Evolutionary conservation across 2,888 invertebrate species (phyloP).

Genomic region (Rotaria macrura): DNA sequence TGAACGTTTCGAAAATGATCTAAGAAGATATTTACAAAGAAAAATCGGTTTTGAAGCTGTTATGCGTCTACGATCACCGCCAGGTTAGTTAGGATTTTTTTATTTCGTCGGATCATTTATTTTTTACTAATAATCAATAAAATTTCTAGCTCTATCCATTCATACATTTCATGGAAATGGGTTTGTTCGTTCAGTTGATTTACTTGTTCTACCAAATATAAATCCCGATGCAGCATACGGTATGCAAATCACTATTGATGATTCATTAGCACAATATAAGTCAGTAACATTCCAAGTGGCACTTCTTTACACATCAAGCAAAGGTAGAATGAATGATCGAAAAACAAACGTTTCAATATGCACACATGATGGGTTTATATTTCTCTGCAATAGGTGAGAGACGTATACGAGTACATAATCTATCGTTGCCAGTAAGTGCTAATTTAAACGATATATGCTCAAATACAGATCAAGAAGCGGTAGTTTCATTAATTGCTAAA

Average conservation of each 20-base stretch:
- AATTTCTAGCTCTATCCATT: slow-evolving; percentile 61
- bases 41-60: slow-evolving; percentile 98
- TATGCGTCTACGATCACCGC: slow-evolving; percentile 83
- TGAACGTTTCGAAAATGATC: slow-evolving; percentile 64
- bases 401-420: slow-evolving; percentile 88
- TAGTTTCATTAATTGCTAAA: slow-evolving; percentile 79
- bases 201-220: slow-evolving; percentile 85
- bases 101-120: neutral
- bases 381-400: slow-evolving; percentile 61
- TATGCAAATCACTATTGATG: slow-evolving; percentile 91
- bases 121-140: slow-evolving; percentile 27
- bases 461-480: slow-evolving; percentile 81
- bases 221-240: slow-evolving; percentile 96
- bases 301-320: slow-evolving; percentile 83
- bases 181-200: slow-evolving; percentile 92
- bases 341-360: no score
- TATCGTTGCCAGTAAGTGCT: slow-evolving; percentile 78
- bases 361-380: neutral
- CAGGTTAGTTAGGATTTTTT: slow-evolving; percentile 53
- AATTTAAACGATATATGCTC: slow-evolving; percentile 74
- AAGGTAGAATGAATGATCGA: slow-evolving; percentile 45
- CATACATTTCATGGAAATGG: slow-evolving; percentile 99
- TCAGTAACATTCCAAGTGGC: slow-evolving; percentile 94
- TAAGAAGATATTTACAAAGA: slow-evolving; percentile 78
- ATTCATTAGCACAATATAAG: slow-evolving; percentile 54